These are phyloP conservation scores for Noctua janthe DNA, from an alignment of 2,888 invertebrate species.

Conservation along the genomic window DNA sequence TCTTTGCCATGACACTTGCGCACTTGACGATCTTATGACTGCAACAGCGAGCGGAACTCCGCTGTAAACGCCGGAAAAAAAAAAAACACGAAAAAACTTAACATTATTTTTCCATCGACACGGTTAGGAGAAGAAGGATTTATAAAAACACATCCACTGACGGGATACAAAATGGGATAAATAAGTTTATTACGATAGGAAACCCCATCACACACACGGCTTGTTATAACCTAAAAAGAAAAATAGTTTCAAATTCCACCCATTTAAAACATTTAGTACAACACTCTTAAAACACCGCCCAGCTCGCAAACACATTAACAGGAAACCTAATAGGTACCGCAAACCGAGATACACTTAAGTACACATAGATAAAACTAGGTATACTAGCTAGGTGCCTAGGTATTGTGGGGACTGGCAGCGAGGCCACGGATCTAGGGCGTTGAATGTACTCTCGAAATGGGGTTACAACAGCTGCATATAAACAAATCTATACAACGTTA, in stretches of 20 bases:
- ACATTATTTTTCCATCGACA: too few relatives aligned
- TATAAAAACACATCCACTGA: too few relatives aligned
- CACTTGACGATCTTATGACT: too few relatives aligned
- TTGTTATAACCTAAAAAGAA: background rate
- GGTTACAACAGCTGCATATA: slow-evolving; percentile 75
- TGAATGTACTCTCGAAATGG: slow-evolving; percentile 74
- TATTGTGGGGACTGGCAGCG: slow-evolving; percentile 70
- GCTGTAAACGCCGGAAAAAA: too few relatives aligned
- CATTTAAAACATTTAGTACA: background rate
- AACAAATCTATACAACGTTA: slow-evolving; percentile 56
- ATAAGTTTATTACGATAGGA: background rate
- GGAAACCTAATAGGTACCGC: slow-evolving; percentile 42
- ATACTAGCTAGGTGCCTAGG: slow-evolving; percentile 67
- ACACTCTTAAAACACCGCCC: slow-evolving; percentile 18
- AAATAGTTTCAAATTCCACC: background rate
- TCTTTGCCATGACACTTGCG: too few relatives aligned
- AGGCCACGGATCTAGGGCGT: slow-evolving; percentile 82
- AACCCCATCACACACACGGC: background rate
- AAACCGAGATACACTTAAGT: slow-evolving; percentile 28
- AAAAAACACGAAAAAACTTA: too few relatives aligned
- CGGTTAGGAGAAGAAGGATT: background rate
- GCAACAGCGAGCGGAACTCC: too few relatives aligned
- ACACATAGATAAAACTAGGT: slow-evolving; percentile 36
- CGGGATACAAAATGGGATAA: background rate
- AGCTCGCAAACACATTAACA: slow-evolving; percentile 29